Percentiles rank a stretch among this genome's conserved stretches.
Evolutionary conservation across 1,140 invertebrate species (phyloP).

Genomic region (Archivesica marissinica): DNA sequence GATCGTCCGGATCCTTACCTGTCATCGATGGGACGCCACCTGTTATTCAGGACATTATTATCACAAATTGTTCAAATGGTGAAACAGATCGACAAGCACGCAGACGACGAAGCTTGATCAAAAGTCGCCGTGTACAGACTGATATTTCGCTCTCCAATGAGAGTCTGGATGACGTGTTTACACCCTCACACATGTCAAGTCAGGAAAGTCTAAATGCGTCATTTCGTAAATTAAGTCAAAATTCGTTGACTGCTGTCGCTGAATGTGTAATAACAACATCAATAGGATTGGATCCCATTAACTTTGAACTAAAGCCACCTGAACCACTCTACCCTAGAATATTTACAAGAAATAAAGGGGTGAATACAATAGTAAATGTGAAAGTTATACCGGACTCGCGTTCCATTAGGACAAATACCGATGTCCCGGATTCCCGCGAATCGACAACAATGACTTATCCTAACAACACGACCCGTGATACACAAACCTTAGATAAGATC

Average conservation of each 20-base stretch:
- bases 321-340: slow-evolving; percentile 1
- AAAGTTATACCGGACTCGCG: slow-evolving; percentile 27
- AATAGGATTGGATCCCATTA: slow-evolving; percentile 65
- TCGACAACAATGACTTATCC: slow-evolving; percentile 63
- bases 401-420: slow-evolving; percentile 58
- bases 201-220: slow-evolving; percentile 59
- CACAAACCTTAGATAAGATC: slow-evolving; percentile 67
- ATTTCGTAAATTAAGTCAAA: slow-evolving; percentile 53
- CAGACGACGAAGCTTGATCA: slow-evolving; percentile 70
- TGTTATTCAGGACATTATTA: slow-evolving; percentile 67
- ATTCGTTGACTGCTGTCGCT: slow-evolving; percentile 59
- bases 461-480: slow-evolving; percentile 54
- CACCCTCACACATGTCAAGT: slow-evolving; percentile 7
- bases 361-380: slow-evolving; percentile 46
- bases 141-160: slow-evolving; percentile 70
- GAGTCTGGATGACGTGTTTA: slow-evolving; percentile 45
- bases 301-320: slow-evolving; percentile 20
- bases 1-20: slow-evolving; percentile 43
- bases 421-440: slow-evolving; percentile 21
- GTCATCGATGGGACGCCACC: slow-evolving; percentile 62
- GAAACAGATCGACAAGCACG: slow-evolving; percentile 58
- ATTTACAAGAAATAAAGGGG: slow-evolving; percentile 36
- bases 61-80: slow-evolving; percentile 62
- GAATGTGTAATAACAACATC: slow-evolving; percentile 51
- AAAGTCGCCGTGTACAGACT: slow-evolving; percentile 77